phyloP scores from a whole-genome alignment of 2,888 invertebrate genomes.

The Acanthacorydalis orientalis region DNA sequence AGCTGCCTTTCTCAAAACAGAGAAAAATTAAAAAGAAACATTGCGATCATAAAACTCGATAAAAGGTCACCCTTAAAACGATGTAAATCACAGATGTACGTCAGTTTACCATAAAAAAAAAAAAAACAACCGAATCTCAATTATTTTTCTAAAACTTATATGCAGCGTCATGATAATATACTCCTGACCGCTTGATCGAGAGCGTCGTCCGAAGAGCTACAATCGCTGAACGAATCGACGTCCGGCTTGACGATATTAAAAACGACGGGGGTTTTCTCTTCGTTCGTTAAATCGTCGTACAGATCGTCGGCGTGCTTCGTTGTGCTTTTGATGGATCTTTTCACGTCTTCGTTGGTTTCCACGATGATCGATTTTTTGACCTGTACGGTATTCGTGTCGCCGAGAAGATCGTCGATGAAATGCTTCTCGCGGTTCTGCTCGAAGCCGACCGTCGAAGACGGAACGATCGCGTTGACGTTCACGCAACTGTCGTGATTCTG shows the following conservation, averaged over 20 bases:
- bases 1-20: too few species aligned
- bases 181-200: slow-evolving; percentile 22
- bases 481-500: slow-evolving; percentile 21
- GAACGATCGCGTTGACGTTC: background rate
- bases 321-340: background rate
- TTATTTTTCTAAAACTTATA: slow-evolving; percentile 10
- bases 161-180: slow-evolving; percentile 28
- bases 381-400: background rate
- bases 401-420: slow-evolving; percentile 4
- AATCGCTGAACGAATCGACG: slow-evolving; percentile 6
- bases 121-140: background rate
- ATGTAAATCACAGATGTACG: too few species aligned
- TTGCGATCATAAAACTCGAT: background rate
- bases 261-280: background rate
- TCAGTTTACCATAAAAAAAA: too few species aligned
- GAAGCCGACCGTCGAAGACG: background rate
- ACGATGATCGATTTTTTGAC: background rate
- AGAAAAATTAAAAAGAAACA: too few species aligned
- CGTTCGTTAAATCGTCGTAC: slow-evolving; percentile 1
- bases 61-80: background rate
- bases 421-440: background rate
- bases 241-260: background rate
- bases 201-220: slow-evolving; percentile 12
- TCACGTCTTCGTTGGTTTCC: background rate
- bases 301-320: background rate